Evolutionary conservation across 1,140 invertebrate species (phyloP), one percentile per base, ranked within the genome.

Genomic region (Schlechtendalia chinensis): DNA sequence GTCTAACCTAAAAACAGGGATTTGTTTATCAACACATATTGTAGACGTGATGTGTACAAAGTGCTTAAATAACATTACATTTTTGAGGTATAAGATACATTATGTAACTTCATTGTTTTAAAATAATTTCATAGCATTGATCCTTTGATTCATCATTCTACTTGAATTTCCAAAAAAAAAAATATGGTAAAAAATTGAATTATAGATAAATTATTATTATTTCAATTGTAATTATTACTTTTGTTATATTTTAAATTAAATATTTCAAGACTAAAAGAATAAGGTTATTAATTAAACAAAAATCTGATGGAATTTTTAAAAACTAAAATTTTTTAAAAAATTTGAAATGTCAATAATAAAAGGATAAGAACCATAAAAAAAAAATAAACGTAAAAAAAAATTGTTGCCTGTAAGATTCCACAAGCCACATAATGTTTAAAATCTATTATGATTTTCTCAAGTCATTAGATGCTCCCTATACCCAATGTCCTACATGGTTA

Each of bases 381-480:
- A 56, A 8, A 56, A n/a, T 17, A 5, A 54, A n/a, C n/a, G n/a
- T 56, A 58, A 11, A 4, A 61, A 8, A 32, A 63, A 29, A 50
- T 71, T 5, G 22, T 14, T 24, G n/a, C 22, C 19, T 27, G 19
- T 71, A 39, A n/a, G n/a, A 65, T 53, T 53, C 4, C 19, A 72
- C 27, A 6, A 54, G 2, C 27, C 29, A 29, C 27, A 54, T 16
- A 6, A 12, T 50, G 39, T 79, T 50, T 79, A 27, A 61, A 79
- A 79, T n/a, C 45, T 61, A 79, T 79, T 63, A 50, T 47, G 75
- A 59, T 59, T 79, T 63, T 63, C 17, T 50, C 22, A 39, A 39
- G n/a, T 61, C 58, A 79, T 63, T 63, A 50, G 32, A 75, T 24
- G 72, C 17, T 61, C 29, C 22, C 29, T n/a, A 63, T 22, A 27